Base-by-base conservation (phyloP, 2,113 vertebrate genomes). In the Hemichromis elongatus region DNA sequence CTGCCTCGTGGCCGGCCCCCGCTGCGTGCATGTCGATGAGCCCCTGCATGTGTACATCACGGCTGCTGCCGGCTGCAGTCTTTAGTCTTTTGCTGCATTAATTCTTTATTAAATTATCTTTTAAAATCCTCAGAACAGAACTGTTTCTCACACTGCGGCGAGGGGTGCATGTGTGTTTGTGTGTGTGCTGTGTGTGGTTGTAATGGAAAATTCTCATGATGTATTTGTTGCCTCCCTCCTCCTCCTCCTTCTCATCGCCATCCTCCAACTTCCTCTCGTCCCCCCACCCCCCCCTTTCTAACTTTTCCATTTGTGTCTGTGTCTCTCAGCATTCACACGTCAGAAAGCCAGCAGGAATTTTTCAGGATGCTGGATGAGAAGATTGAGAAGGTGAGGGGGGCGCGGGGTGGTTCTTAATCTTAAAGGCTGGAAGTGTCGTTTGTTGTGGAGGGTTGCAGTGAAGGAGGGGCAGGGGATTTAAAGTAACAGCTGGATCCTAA, bases 321-420 rank as follows among this genome's bases (percentile, higher is more conserved):
- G 86, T 96, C 77, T 54, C 63, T 89, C 96, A 99, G 98, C 94
- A 99, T 99, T 96, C 99, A 99, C 96, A 98, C 98, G 93, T 99
- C 99, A 81, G 99, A 99, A 96, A 99, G 99, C 97, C 99, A 99
- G 95, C 98, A 99, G 93, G 99, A 99, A 94, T 99, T 99, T 95
- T 99, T 99, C 97, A 97, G 97, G 95, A 98, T 99, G 98, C 96
- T 99, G 94, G 98, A 99, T 95, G 98, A 99, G 96, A 99, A 99
- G 95, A 99, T 99, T 88, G 98, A 99, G 96, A 99, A 98, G 98
- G 98, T 99, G 96, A 96, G 96, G 53, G n/a, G n/a, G n/a, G n/a
- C n/a, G n/a, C n/a, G n/a, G n/a, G n/a, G n/a, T n/a, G n/a, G n/a
- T n/a, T n/a, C n/a, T n/a, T n/a, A n/a, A n/a, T n/a, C n/a, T 18